phyloP scores from a whole-genome alignment of 2,113 vertebrate genomes.

The Xenus cinereus region DNA sequence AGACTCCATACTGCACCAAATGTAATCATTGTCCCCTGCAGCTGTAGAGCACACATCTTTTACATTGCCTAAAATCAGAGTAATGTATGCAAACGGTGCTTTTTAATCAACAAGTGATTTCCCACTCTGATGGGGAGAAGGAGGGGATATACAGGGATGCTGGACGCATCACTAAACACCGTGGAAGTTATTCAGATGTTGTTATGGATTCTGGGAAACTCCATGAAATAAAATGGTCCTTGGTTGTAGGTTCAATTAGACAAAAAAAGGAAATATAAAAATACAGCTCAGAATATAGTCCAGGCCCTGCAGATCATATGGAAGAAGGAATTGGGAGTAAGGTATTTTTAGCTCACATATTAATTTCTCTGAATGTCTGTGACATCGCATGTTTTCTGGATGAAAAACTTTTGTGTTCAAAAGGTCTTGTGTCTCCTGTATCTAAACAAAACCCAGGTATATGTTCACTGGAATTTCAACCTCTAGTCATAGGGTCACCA shows the following conservation, averaged over 20 bases:
- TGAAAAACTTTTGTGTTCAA: neutral
- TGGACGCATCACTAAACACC: neutral
- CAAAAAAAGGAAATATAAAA: neutral
- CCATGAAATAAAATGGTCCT: neutral
- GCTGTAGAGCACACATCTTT: neutral
- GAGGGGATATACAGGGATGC: neutral
- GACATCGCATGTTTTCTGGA: neutral
- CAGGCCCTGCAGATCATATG: neutral
- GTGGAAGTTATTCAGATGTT: neutral
- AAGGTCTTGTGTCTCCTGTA: neutral
- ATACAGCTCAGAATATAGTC: neutral
- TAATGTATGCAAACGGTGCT: neutral
- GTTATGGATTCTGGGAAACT: neutral
- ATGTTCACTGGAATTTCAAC: neutral
- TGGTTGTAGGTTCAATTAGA: neutral
- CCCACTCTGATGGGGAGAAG: neutral
- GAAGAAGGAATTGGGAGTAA: neutral
- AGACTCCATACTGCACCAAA: neutral
- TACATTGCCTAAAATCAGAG: neutral
- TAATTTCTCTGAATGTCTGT: neutral
- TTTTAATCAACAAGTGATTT: neutral
- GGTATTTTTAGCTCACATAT: neutral
- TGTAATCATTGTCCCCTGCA: neutral
- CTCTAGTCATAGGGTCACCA: neutral
- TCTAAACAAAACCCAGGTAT: neutral